Conservation (phyloP, 2,888 invertebrate genomes). For the Oscheius sp. region DNA sequence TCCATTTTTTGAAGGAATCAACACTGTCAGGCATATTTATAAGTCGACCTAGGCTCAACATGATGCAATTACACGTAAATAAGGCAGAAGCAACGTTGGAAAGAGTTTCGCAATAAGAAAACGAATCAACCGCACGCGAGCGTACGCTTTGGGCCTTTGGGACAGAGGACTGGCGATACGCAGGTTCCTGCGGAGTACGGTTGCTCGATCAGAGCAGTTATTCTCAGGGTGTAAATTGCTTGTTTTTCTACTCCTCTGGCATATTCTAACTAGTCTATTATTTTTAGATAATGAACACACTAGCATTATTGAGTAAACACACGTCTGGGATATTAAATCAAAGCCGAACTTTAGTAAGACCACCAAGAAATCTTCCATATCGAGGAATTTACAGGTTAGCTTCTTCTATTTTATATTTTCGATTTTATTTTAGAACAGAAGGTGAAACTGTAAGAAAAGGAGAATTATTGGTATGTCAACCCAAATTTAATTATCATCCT, state of each 20-base stretch:
- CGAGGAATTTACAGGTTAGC: conserved; percentile 67
- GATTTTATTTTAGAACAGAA: conserved; percentile 46
- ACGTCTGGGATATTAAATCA: not conserved
- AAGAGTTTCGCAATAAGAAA: conserved; percentile 13
- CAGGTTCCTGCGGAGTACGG: no score
- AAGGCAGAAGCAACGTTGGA: not conserved
- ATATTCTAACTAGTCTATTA: not conserved
- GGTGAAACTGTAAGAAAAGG: conserved; percentile 62
- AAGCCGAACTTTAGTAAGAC: conserved; percentile 53
- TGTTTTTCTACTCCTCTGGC: not conserved
- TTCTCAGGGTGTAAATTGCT: no score
- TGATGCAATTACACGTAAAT: conserved; percentile 18
- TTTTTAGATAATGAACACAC: conserved; percentile 15
- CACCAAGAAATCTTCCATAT: conserved; percentile 69
- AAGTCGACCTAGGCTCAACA: not conserved
- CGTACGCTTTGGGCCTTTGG: not conserved
- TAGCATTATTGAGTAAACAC: conserved; percentile 3
- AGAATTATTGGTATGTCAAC: conserved; percentile 70
- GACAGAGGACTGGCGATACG: not conserved
- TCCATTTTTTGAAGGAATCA: not conserved
- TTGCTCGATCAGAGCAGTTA: no score
- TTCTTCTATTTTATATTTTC: not conserved
- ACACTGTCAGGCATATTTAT: not conserved
- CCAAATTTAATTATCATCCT: conserved; percentile 71
- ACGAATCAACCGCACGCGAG: not conserved